Conservation (phyloP, 1,140 invertebrate genomes). For the Grapholita molesta region DNA sequence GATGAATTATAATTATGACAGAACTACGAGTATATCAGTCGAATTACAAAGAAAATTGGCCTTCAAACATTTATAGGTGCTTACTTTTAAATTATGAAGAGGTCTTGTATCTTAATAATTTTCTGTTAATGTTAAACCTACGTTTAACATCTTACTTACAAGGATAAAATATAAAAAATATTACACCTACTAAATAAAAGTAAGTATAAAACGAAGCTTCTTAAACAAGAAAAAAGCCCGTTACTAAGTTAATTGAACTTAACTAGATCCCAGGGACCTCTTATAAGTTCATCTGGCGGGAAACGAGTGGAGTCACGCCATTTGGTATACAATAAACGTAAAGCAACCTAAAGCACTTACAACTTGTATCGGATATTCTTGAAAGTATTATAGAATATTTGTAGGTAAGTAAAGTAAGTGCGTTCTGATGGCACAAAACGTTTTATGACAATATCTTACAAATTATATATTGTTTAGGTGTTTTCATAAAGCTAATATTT, state of each 20-base stretch:
- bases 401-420: too few species aligned
- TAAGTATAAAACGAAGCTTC: neutral
- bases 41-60: too few species aligned
- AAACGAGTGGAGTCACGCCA: neutral
- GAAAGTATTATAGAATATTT: neutral
- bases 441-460: too few species aligned
- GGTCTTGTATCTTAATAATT: neutral
- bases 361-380: neutral
- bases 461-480: too few species aligned
- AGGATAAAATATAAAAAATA: neutral
- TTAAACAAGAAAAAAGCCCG: neutral
- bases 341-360: neutral
- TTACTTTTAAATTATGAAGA: too few species aligned
- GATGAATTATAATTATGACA: neutral
- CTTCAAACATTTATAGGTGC: too few species aligned
- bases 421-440: too few species aligned
- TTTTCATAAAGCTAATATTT: too few species aligned
- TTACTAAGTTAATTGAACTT: conserved; percentile 6
- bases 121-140: neutral
- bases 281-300: neutral
- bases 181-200: neutral
- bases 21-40: too few species aligned
- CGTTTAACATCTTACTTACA: neutral
- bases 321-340: neutral
- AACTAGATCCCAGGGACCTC: neutral